These are phyloP conservation scores for Dolichomitus sp. DNA, from an alignment of 2,888 invertebrate species.

Conservation along the genomic window DNA sequence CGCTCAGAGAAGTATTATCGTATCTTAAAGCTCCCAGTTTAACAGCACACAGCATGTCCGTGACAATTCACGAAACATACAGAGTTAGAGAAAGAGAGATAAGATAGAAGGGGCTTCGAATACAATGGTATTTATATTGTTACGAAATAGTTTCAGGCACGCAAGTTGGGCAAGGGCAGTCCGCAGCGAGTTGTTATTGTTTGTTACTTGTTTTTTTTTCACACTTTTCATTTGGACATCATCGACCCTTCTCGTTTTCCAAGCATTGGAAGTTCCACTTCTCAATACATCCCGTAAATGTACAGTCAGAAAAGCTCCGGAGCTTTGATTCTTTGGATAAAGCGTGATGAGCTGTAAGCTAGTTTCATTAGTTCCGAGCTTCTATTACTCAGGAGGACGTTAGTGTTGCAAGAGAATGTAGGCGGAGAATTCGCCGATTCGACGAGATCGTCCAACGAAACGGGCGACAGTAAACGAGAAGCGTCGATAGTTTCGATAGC, in stretches of 20 bases:
- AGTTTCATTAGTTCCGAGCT: background rate
- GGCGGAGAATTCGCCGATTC: background rate
- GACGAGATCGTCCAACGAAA: background rate
- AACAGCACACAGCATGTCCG: constrained; percentile 17
- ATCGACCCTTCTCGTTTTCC: constrained; percentile 45
- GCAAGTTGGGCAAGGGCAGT: constrained; percentile 85
- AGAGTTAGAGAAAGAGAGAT: constrained; percentile 57
- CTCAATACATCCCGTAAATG: background rate
- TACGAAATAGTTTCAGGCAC: constrained; percentile 82
- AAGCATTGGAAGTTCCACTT: constrained; percentile 4
- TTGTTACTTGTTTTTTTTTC: background rate
- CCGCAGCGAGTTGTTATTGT: constrained; percentile 79
- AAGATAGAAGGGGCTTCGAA: constrained; percentile 64
- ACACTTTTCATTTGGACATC: constrained; percentile 23
- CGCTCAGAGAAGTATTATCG: constrained; percentile 40
- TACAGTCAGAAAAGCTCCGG: background rate
- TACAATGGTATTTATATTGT: constrained; percentile 71
- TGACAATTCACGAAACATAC: constrained; percentile 29
- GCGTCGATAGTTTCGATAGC: constrained; percentile 29
- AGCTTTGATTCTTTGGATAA: background rate
- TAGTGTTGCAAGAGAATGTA: background rate
- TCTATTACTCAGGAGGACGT: background rate
- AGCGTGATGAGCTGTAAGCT: background rate
- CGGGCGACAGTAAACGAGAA: constrained; percentile 16
- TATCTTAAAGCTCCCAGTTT: constrained; percentile 28